Conservation (phyloP, 92 coral and sea anemone species). For the Palythoa caribaeorum region DNA sequence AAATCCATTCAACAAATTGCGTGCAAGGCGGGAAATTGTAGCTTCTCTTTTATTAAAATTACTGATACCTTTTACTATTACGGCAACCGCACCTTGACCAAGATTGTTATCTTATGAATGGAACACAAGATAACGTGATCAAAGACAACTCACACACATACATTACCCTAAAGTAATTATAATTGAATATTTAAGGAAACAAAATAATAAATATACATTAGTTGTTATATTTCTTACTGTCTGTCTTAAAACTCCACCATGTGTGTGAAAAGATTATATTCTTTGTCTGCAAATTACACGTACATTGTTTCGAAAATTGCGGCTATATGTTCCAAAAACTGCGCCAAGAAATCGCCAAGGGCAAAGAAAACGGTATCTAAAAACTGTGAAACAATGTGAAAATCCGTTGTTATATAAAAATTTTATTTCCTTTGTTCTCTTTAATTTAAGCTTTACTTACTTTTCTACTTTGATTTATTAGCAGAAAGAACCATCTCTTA, state of each 20-base stretch:
- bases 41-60: neutral
- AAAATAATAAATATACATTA: neutral
- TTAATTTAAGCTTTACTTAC: too few species aligned
- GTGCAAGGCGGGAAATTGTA: constrained; percentile 19
- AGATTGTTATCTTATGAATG: constrained; percentile 27
- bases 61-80: neutral
- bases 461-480: too few species aligned
- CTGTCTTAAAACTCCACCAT: neutral
- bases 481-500: too few species aligned
- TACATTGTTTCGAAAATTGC: neutral
- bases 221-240: neutral
- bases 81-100: neutral
- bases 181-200: neutral
- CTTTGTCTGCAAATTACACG: neutral
- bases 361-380: too few species aligned
- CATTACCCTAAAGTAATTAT: neutral
- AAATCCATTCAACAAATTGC: neutral
- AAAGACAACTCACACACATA: neutral
- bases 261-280: constrained; percentile 1
- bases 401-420: too few species aligned
- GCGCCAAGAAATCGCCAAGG: too few species aligned
- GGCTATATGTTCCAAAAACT: neutral
- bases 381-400: too few species aligned
- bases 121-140: neutral
- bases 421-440: too few species aligned